Percentiles rank a stretch among this genome's conserved stretches.
Evolutionary conservation across 2,113 vertebrate species (phyloP).

Genomic region (Alethe castanea): DNA sequence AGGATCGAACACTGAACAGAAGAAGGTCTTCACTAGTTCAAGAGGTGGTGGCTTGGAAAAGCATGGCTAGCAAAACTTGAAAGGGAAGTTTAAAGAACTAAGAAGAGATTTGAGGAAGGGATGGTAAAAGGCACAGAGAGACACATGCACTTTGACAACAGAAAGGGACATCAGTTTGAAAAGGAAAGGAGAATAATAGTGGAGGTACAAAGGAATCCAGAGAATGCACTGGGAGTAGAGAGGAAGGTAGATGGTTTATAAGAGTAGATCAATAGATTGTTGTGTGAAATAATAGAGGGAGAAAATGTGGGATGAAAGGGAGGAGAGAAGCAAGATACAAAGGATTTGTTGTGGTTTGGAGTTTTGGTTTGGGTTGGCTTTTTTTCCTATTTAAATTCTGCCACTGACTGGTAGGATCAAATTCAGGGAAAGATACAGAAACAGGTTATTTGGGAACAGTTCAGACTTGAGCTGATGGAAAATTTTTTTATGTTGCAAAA

Average conservation of each 20-base stretch:
- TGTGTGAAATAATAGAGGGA: neutral
- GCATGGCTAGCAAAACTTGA: fast-evolving
- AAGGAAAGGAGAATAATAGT: neutral
- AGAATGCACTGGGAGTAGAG: neutral
- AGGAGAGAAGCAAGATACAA: neutral
- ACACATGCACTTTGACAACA: neutral
- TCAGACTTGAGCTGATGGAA: neutral
- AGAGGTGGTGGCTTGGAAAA: neutral
- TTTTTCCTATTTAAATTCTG: neutral
- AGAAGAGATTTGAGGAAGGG: neutral
- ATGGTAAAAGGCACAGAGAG: neutral
- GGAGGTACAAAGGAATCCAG: neutral
- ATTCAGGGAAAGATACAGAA: neutral
- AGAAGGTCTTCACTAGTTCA: neutral
- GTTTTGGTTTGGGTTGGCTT: neutral
- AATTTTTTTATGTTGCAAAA: neutral
- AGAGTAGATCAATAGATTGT: neutral
- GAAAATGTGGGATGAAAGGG: neutral
- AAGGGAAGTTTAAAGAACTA: neutral
- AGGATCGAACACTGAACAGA: neutral
- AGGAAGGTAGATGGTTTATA: neutral
- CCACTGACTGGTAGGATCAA: neutral
- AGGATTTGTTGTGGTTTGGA: neutral
- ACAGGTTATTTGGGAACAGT: neutral
- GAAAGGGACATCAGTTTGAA: neutral